phyloP scores from a whole-genome alignment of 1,140 invertebrate species.

The Drosophila varians region DNA sequence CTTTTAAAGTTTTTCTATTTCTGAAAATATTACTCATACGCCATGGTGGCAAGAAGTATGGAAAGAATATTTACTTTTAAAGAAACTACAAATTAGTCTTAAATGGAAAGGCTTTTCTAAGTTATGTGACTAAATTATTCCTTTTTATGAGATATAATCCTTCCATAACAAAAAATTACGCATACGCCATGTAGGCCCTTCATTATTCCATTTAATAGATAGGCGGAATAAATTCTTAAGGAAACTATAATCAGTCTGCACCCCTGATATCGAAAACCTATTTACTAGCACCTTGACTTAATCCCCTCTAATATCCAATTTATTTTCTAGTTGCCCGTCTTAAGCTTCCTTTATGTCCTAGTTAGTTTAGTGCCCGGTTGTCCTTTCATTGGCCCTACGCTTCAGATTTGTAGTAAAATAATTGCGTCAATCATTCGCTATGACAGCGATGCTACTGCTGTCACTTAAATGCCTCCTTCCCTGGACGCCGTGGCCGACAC shows the following conservation, averaged over 20 bases:
- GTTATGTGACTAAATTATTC: no score
- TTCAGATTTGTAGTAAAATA: conserved; percentile 20
- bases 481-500: conserved; percentile 7
- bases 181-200: conserved; percentile 8
- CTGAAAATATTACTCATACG: neutral
- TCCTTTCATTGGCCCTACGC: neutral
- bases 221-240: no score
- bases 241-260: no score
- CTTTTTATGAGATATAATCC: no score
- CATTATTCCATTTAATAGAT: no score
- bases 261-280: no score
- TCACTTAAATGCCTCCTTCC: conserved; percentile 10
- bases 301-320: conserved; percentile 13
- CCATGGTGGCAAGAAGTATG: neutral
- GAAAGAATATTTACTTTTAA: no score
- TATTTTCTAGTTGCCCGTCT: neutral
- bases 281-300: neutral
- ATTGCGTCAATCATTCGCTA: conserved; percentile 37
- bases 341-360: conserved; percentile 11
- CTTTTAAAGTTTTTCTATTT: no score
- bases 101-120: no score
- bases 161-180: neutral
- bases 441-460: conserved; percentile 10
- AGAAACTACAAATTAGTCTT: neutral
- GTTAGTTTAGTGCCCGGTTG: neutral